Evolutionary conservation across 35 echinoderm and acorn worm species (phyloP), one percentile per base, ranked within the genome.

Genomic region (Apostichopus parvimensis): DNA sequence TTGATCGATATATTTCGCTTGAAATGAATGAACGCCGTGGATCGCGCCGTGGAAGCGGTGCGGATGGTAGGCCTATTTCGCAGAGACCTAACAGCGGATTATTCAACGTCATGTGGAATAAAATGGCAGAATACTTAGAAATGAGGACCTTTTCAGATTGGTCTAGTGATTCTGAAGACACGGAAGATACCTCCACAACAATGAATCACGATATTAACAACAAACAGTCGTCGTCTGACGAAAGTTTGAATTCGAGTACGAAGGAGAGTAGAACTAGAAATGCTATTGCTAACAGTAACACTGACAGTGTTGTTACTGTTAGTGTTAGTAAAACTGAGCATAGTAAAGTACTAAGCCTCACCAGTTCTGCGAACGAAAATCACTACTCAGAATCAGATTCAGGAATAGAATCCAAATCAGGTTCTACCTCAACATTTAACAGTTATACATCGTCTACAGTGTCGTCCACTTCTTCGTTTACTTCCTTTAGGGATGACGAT

Each of bases 81-180:
- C 22, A 71, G 25, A 60, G 86, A 88, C 86, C 86, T 34, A 60
- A 72, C 68, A 88, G 86, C 54, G 86, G 86, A 45, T 72, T 88
- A 45, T 88, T 88, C 86, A 88, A 88, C 64, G 72, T 88, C 15
- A 88, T 91, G 89, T 91, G 89, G 89, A 91, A 15, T 86, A 95
- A 77, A 87, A 93, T 95, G 91, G 56, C 94, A 15, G 94, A 95
- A 85, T 95, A 93, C 83, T 93, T 95, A 45, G 94, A 95, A 78
- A 95, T 95, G 94, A 92, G 91, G 57, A 92, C 94, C 17, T 71
- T 95, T 18, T 13, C 73, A 2, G 62, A 95, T 78, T 88, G 75
- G 64, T 82, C 89, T 24, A 54, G 53, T 71, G 87, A 89, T 13
- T 64, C n/a, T 18, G 60, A 55, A 6, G 93, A 90, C 18, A 55